Evolutionary conservation across 2,888 invertebrate genomes (phyloP), one percentile per base, ranked within the genome.

Genomic region (Drosophila macrospina): DNA sequence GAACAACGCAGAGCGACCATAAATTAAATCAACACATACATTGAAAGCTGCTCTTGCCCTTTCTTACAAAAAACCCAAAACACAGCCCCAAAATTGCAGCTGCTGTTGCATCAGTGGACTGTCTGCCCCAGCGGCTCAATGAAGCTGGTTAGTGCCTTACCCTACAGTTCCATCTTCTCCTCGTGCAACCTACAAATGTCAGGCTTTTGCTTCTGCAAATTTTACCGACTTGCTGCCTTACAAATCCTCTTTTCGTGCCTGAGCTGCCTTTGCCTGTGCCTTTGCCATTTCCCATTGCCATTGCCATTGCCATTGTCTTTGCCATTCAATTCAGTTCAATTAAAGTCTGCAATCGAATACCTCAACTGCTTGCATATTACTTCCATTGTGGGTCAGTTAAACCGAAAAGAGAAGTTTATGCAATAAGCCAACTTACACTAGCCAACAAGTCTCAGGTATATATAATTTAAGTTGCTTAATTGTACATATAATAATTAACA

Each of bases 11-110:
- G 61, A 69, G 77, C 66, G 70, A 55, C 79, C 84, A 83, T 83
- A 83, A 83, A 83, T 83, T 83, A 86, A 83, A 84, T 84, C 81
- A 80, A 77, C 84, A 74, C 74, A 78, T 61, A 76, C 63, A 51
- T 65, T 51, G 37, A 57, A 56, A 47, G 60, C 32, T 28, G 51
- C 54, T 44, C 24, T 42, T 20, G 26, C 15, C 2, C 20, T 20
- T 11, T 8, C 30, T 10, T n/a, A 1, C 13, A 15, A 10, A 11
- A 15, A 10, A 11, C 16, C 10, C 24, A 13, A 15, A 37, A 10
- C 26, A 36, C 7, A 39, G 1, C 5, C 37, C 10, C 71, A 78
- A 65, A 78, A 65, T 69, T 68, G 64, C 63, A 72, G 73, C 63
- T 66, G 71, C 69, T 61, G 72, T 20, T 20, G 20, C 80, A 70